Percentiles rank a stretch among this genome's conserved stretches.
These are phyloP conservation scores for Propithecus coquereli DNA, from an alignment of 2,113 vertebrate genomes.

Conservation along the genomic window DNA sequence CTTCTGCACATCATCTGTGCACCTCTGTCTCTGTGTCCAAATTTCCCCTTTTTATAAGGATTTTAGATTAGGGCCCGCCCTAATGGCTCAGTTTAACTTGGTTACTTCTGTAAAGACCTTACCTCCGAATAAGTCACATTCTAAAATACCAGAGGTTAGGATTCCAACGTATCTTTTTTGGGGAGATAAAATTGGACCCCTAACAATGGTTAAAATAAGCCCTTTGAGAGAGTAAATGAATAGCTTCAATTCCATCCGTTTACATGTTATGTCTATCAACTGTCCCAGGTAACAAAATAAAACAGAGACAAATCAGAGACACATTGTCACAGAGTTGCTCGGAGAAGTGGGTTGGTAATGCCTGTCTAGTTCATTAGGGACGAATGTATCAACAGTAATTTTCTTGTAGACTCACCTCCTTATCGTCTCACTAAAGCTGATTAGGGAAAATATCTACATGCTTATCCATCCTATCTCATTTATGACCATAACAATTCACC, in stretches of 20 bases:
- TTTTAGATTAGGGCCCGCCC: neutral
- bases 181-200: neutral
- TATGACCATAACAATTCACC: neutral
- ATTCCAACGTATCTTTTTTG: neutral
- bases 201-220: neutral
- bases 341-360: neutral
- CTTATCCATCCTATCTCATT: neutral
- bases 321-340: neutral
- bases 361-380: neutral
- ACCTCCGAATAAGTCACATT: neutral
- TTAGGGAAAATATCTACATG: neutral
- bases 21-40: neutral
- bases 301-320: conserved; percentile 6
- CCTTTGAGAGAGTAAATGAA: neutral
- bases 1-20: neutral
- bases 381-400: neutral
- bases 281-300: neutral
- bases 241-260: neutral
- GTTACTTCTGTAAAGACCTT: neutral
- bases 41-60: neutral
- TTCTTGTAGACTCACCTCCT: neutral
- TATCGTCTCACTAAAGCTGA: neutral
- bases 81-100: neutral
- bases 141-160: neutral
- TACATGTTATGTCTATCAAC: neutral